Evolutionary conservation across 2,888 invertebrate species (phyloP), one percentile per base, ranked within the genome.

Genomic region (Lutraria lutraria): DNA sequence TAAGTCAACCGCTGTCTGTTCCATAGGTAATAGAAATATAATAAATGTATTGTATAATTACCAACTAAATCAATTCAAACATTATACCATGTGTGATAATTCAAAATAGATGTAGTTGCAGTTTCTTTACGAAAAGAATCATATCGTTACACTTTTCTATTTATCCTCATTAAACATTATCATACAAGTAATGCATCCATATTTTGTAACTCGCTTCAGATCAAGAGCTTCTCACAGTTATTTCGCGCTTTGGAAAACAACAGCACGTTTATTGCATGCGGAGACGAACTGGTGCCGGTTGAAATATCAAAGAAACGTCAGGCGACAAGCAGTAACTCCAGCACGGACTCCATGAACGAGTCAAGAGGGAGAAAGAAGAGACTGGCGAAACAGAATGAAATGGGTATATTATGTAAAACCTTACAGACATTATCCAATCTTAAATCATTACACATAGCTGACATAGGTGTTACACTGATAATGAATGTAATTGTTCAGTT

Each of bases 171-270:
- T 43, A 43, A 43, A 8, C 43, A 43, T 4, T 43, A 12, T 56
- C 2, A 56, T 56, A 0, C 12, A 16, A 56, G 16, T 16, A 56
- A 56, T 12, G 0, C 15, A 56, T 13, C 6, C 2, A 56, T 12
- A 2, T 56, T 8, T 60, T n/a, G 19, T 60, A 21, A 21, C 12
- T 60, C 21, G n/a, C 25, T 68, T n/a, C 96, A 98, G 98, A 98
- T 99, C 4, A 97, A 98, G 94, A 99, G 99, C 96, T 99, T 99
- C 96, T 99, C 99, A 0, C 99, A 99, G 95, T 97, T 99, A 85
- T 97, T 99, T 82, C 98, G 99, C 96, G 99, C 99, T 96, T 98
- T 99, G 95, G 98, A 98, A 21, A 98, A 98, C 95, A 98, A 98
- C 86, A 98, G 99, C 96, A 98, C 98, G 8, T 99, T 99, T 97